Evolutionary conservation across 2,113 vertebrate genomes (phyloP).

Genomic region (Turnix velox): DNA sequence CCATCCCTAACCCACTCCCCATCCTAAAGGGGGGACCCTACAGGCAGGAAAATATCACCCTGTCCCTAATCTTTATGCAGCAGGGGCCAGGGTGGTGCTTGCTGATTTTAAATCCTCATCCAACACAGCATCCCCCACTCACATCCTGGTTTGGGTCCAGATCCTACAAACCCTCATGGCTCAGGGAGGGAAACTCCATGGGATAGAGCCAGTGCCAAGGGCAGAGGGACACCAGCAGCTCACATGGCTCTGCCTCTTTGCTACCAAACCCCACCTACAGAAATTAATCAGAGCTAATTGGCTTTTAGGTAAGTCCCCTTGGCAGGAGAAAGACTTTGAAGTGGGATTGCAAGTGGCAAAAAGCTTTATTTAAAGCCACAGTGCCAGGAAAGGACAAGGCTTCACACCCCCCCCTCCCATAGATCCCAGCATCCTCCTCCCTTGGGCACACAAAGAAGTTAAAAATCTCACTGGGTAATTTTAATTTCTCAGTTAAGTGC

Average conservation of each 20-base stretch:
- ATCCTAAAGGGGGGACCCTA: background rate
- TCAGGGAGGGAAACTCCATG: too few species aligned
- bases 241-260: background rate
- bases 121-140: accelerated
- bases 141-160: background rate
- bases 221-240: background rate
- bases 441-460: background rate
- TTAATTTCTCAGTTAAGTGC: background rate
- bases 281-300: conserved; percentile 12
- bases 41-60: background rate
- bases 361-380: background rate
- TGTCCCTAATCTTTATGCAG: too few species aligned
- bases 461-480: background rate
- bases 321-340: background rate
- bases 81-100: accelerated
- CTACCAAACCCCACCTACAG: background rate
- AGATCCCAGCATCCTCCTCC: background rate
- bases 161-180: too few species aligned
- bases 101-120: background rate
- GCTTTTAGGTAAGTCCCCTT: background rate
- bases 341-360: background rate
- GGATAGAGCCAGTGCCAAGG: background rate
- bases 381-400: background rate
- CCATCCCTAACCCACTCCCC: background rate
- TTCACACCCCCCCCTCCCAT: too few species aligned